Percentiles rank a stretch among this genome's conserved stretches.
Evolutionary conservation across 2,113 vertebrate genomes (phyloP).

Genomic region (Malurus elegans): DNA sequence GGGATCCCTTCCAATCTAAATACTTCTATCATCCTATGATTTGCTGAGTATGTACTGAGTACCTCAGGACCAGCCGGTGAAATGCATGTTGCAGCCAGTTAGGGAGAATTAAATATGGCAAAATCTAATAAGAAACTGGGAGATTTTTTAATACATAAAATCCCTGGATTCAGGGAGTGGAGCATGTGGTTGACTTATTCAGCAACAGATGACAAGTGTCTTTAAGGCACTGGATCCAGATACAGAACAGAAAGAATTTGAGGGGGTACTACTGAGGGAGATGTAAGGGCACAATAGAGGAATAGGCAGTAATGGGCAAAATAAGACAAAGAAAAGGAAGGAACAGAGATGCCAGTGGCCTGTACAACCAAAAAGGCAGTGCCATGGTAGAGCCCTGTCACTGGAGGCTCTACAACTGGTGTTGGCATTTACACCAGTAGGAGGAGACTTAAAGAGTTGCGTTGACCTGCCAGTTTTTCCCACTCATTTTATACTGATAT

Average conservation of each 20-base stretch:
- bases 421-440: background rate
- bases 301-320: background rate
- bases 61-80: background rate
- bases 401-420: background rate
- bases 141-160: background rate
- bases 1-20: background rate
- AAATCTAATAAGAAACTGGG: background rate
- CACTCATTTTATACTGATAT: background rate
- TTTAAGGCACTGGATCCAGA: background rate
- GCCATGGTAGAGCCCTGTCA: background rate
- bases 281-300: background rate
- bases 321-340: background rate
- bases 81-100: background rate
- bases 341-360: background rate
- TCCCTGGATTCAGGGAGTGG: background rate
- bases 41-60: background rate
- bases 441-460: background rate
- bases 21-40: background rate
- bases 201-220: background rate
- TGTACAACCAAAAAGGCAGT: background rate
- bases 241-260: background rate
- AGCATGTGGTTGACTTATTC: background rate
- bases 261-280: background rate
- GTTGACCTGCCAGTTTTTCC: background rate
- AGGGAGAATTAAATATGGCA: background rate